These are phyloP conservation scores for Desmodus rotundus DNA, from an alignment of 2,113 vertebrate species.

Conservation along the genomic window DNA sequence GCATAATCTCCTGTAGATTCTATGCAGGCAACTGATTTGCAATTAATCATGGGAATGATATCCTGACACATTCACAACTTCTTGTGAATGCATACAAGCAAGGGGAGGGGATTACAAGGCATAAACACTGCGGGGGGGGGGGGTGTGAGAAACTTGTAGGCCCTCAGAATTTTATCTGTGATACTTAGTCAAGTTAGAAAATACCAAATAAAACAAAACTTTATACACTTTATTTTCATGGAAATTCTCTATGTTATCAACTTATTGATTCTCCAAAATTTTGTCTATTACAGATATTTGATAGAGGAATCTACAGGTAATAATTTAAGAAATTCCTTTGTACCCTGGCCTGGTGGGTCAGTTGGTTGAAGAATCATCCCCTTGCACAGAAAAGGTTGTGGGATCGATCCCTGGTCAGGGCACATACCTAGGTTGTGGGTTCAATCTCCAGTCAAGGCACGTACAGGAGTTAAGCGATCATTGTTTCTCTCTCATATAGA, in stretches of 20 bases:
- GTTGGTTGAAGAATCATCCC: too few species aligned
- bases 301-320: background rate
- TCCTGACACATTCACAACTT: background rate
- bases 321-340: background rate
- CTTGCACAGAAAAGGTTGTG: too few species aligned
- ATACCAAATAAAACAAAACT: background rate
- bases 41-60: background rate
- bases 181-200: background rate
- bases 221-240: background rate
- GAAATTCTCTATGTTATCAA: background rate
- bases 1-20: background rate
- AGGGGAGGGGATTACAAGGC: background rate
- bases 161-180: background rate
- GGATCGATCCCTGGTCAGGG: too few species aligned
- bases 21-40: background rate
- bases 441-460: too few species aligned
- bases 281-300: background rate
- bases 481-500: too few species aligned
- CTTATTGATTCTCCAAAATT: background rate
- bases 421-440: too few species aligned
- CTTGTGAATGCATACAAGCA: background rate
- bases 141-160: background rate
- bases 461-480: too few species aligned
- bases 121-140: fast-evolving
- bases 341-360: too few species aligned